Percentiles rank a stretch among this genome's conserved stretches.
These are phyloP conservation scores for Tetragonula clypearis DNA, from an alignment of 1,140 invertebrate genomes.

Conservation along the genomic window DNA sequence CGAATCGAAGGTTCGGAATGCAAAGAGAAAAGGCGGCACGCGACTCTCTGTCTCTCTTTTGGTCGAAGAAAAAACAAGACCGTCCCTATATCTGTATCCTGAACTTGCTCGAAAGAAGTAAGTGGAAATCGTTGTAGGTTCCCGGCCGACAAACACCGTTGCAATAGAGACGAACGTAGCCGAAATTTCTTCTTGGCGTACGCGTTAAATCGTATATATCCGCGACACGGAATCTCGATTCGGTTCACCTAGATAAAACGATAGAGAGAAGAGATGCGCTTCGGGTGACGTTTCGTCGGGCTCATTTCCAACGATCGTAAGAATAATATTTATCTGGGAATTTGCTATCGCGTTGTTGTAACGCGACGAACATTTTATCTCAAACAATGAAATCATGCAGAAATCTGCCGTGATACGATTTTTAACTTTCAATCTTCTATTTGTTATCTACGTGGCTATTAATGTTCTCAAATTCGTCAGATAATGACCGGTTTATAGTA, in stretches of 20 bases:
- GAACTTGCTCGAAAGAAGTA: constrained; percentile 58
- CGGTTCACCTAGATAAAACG: neutral
- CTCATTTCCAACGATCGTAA: no score
- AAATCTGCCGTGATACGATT: no score
- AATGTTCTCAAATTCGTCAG: no score
- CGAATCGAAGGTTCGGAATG: constrained; percentile 35
- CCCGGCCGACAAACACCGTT: constrained; percentile 53
- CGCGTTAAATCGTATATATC: constrained; percentile 57
- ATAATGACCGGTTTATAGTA: no score
- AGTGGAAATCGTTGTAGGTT: constrained; percentile 72
- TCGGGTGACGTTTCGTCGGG: no score
- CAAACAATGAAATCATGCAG: no score
- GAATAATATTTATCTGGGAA: no score
- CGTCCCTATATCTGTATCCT: constrained; percentile 41
- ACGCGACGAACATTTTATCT: no score
- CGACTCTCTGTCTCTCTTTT: neutral
- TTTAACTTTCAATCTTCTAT: no score
- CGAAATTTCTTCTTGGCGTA: constrained; percentile 43
- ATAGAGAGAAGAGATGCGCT: no score
- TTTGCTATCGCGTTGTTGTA: no score
- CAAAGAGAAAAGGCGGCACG: constrained; percentile 31
- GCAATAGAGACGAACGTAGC: constrained; percentile 24
- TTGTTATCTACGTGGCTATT: no score
- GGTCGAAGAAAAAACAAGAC: constrained; percentile 14
- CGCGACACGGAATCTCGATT: constrained; percentile 54